Conservation (phyloP, 2,797 vertebrate genomes). For the Phyllotis vaccarum region DNA sequence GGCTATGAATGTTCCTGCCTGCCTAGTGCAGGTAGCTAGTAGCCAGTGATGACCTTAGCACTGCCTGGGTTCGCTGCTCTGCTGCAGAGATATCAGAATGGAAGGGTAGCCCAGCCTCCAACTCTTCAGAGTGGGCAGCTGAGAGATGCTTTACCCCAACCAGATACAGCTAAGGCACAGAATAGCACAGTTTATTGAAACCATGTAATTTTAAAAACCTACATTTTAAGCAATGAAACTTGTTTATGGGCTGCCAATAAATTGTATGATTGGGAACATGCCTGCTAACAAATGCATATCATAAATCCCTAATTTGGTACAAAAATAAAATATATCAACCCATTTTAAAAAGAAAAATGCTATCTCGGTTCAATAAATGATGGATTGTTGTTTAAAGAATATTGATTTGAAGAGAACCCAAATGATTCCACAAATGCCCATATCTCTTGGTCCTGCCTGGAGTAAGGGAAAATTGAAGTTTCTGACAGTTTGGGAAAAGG, state of each 20-base stretch:
- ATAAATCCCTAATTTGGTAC: not conserved
- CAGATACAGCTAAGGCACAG: not conserved
- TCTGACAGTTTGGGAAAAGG: not conserved
- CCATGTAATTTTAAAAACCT: not conserved
- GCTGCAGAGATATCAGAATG: not conserved
- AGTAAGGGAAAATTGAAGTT: not conserved
- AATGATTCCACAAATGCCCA: not conserved
- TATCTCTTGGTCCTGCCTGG: not conserved
- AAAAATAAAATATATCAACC: not conserved
- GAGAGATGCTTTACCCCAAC: accelerated
- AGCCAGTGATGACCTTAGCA: not conserved
- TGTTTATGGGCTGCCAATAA: not conserved
- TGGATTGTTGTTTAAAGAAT: conserved; percentile 2
- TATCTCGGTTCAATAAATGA: conserved; percentile 35
- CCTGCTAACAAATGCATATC: not conserved
- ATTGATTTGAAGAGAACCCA: not conserved
- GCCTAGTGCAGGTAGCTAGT: not conserved
- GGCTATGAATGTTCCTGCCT: not conserved
- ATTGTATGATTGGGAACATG: conserved; percentile 10
- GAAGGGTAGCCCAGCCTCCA: not conserved
- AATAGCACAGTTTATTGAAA: not conserved
- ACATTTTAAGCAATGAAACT: conserved; percentile 40
- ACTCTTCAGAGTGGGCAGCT: not conserved
- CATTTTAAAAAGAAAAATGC: conserved; percentile 29
- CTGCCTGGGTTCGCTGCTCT: not conserved